Base-by-base conservation (phyloP, 53 echinoderm and acorn worm species). In the Luidia sarsii region DNA sequence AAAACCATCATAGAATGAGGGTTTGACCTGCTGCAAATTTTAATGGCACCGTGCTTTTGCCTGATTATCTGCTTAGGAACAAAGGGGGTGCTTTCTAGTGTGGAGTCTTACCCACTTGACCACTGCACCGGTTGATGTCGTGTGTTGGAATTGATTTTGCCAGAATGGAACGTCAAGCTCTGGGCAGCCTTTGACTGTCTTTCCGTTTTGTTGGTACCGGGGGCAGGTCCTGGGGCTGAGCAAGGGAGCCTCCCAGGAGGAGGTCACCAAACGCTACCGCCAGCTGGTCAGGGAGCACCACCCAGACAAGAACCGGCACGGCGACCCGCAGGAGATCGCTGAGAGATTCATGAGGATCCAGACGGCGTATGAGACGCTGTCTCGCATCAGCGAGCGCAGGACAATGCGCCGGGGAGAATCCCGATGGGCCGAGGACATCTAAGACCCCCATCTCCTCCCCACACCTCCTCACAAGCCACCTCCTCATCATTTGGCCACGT, bases 231-330 rank as follows among this genome's bases (percentile, higher is more conserved):
- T 96, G 51, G 93, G 86, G 3, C 53, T 96, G 23, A 80, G 85
- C 59, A 77, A 85, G 57, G 86, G 90, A 28, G 96, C 86, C 2
- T 65, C 65, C 22, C 70, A 88, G 33, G 88, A 83, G 31, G 90
- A 90, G 49, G 91, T 97, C 65, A 93, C 90, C 36, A 89, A 91
- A 63, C 83, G 82, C n/a, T 97, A 91, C 65, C 83, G 93, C 3
- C 86, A 80, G 23, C 89, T 97, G 0, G 90, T 69, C 24, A 71
- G 75, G 43, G 86, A 82, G 50, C 90, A 86, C 68, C 97, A 97
- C 57, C 97, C 97, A 3, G 97, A 93, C 60, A 93, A 90, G 59
- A 88, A 87, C 54, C 86, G 52, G 70, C 70, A 66, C 1, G 73
- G 69, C 25, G 65, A 64, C 57, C 67, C 57, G 18, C 82, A 93